A percentile compares a stretch with the other conserved stretches of the same genome.
Evolutionary conservation across 1,140 invertebrate genomes (phyloP).

Genomic region (Acyrthosiphon pisum): DNA sequence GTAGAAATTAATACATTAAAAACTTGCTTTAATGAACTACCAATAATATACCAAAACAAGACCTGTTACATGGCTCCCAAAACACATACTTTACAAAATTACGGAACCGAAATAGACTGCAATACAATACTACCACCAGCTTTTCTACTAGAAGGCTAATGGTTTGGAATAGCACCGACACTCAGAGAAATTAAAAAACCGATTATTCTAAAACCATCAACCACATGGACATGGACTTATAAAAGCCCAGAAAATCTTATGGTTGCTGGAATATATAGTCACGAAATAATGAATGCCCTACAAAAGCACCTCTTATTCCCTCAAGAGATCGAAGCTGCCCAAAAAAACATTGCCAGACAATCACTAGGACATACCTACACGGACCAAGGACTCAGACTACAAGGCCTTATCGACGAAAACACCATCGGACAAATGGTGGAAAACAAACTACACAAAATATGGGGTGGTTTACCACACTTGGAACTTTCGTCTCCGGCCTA

Average conservation of each 20-base stretch:
- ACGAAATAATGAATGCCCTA: background rate
- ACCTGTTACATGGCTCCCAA: too few species aligned
- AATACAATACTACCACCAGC: background rate
- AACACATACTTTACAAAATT: too few species aligned
- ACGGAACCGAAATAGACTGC: background rate
- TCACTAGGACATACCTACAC: background rate
- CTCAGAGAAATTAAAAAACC: background rate
- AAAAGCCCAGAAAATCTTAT: background rate
- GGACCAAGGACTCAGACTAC: background rate
- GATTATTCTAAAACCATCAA: background rate
- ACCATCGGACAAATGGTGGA: background rate
- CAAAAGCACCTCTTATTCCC: background rate
- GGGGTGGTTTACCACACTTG: too few species aligned
- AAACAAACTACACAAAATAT: background rate
- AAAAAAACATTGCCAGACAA: background rate
- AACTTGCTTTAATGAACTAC: too few species aligned
- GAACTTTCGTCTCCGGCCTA: too few species aligned
- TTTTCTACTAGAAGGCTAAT: background rate
- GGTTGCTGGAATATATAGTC: background rate
- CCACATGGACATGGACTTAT: background rate
- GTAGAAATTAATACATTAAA: too few species aligned
- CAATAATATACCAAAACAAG: too few species aligned
- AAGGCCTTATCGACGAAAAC: background rate
- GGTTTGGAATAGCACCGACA: background rate
- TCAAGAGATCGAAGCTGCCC: background rate